phyloP scores from a whole-genome alignment of 2,797 vertebrate species.

The Arctocebus calabarensis region DNA sequence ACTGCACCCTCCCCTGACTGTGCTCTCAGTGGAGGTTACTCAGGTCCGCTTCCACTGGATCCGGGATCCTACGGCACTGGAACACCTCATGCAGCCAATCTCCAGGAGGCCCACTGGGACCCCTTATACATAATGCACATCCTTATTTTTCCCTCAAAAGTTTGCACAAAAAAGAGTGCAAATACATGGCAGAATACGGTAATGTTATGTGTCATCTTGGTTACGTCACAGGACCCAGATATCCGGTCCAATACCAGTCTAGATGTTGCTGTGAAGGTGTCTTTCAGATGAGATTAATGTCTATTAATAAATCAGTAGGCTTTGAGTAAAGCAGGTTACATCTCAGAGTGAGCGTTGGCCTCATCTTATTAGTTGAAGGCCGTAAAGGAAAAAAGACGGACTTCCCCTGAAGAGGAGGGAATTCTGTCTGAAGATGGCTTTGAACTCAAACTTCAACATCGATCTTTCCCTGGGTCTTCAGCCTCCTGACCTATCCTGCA shows the following conservation, averaged over 20 bases:
- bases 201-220: background rate
- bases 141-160: no score
- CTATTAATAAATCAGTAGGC: background rate
- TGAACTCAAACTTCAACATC: background rate
- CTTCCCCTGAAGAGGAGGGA: background rate
- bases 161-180: no score
- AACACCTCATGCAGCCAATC: no score
- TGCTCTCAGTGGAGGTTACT: no score
- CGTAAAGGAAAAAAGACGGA: background rate
- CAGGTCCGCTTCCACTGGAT: no score
- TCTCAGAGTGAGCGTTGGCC: background rate
- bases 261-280: background rate
- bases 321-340: background rate
- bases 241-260: background rate
- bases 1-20: no score
- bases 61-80: no score
- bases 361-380: background rate
- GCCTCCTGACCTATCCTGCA: no score
- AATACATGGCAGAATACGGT: no score
- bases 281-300: background rate
- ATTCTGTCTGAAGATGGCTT: background rate
- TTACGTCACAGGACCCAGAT: background rate
- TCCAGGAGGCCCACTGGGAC: no score
- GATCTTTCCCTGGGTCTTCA: background rate
- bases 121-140: no score